Percentiles rank a stretch among this genome's conserved stretches.
Conservation (phyloP, 2,797 vertebrate species). For the Emys orbicularis region DNA sequence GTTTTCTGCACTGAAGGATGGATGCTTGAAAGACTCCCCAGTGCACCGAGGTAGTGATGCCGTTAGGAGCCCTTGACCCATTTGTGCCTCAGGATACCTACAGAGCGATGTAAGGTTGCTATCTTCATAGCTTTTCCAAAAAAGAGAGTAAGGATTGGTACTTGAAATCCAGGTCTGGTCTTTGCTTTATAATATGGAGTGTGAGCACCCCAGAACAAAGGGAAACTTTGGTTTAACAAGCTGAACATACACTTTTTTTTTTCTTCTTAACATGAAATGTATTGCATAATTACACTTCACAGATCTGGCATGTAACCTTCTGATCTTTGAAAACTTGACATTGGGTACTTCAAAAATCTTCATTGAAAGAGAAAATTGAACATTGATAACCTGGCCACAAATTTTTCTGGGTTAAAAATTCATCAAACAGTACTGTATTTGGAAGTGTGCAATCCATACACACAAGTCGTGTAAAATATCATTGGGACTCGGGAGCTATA, state of each 20-base stretch:
- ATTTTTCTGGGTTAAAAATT: no score
- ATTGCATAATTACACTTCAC: conserved; percentile 20
- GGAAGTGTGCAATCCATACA: conserved; percentile 42
- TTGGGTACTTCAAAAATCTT: conserved; percentile 39
- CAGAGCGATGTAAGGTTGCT: neutral
- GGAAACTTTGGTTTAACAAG: conserved; percentile 34
- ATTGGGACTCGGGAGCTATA: conserved; percentile 52
- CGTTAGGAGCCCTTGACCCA: neutral
- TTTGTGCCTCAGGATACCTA: accelerated
- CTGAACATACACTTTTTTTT: accelerated
- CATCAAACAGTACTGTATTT: conserved; percentile 52
- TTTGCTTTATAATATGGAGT: neutral
- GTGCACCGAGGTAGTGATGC: neutral
- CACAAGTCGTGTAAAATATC: conserved; percentile 47
- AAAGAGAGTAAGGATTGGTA: neutral
- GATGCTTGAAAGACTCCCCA: neutral
- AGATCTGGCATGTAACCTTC: conserved; percentile 32
- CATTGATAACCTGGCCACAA: neutral
- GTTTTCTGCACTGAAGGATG: neutral
- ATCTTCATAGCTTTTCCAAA: neutral
- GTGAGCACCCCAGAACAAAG: neutral
- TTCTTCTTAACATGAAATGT: conserved; percentile 45
- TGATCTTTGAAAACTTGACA: conserved; percentile 50
- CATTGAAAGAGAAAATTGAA: conserved; percentile 65
- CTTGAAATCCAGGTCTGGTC: neutral